These are phyloP conservation scores for Apodemus sylvaticus DNA, from an alignment of 2,113 vertebrate genomes.

Conservation along the genomic window DNA sequence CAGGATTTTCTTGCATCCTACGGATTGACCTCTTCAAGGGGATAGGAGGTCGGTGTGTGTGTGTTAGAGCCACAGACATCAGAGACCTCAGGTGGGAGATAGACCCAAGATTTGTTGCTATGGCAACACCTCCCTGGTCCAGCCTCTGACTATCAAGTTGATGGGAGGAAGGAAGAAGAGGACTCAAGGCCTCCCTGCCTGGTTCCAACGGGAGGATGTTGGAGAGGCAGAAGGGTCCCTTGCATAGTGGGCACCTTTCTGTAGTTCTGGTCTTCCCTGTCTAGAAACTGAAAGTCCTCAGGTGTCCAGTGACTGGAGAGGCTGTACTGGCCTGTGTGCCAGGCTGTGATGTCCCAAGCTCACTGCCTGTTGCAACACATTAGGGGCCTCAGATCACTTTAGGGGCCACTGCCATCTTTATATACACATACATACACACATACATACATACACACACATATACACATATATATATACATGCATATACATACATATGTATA, in stretches of 20 bases:
- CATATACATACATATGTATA: too few relatives aligned
- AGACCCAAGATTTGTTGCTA: background rate
- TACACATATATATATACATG: too few relatives aligned
- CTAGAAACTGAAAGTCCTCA: background rate
- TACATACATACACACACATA: too few relatives aligned
- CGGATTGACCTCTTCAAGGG: background rate
- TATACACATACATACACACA: too few relatives aligned
- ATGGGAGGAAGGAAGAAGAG: background rate
- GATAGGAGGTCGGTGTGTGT: background rate
- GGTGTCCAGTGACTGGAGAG: background rate
- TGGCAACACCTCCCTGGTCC: background rate
- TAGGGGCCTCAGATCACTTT: background rate
- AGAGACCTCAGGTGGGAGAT: background rate
- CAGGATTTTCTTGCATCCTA: background rate
- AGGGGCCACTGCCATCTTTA: background rate
- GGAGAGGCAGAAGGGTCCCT: background rate
- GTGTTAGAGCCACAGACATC: background rate
- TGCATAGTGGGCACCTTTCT: background rate
- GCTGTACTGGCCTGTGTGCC: background rate
- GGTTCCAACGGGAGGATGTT: too few relatives aligned
- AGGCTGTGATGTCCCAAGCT: background rate
- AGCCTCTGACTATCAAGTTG: constrained; percentile 2
- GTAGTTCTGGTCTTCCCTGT: background rate
- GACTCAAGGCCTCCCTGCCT: constrained; percentile 20
- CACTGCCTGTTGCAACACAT: background rate